Evolutionary conservation across 2,888 invertebrate species (phyloP).

Genomic region (Xestobium rufovillosum): DNA sequence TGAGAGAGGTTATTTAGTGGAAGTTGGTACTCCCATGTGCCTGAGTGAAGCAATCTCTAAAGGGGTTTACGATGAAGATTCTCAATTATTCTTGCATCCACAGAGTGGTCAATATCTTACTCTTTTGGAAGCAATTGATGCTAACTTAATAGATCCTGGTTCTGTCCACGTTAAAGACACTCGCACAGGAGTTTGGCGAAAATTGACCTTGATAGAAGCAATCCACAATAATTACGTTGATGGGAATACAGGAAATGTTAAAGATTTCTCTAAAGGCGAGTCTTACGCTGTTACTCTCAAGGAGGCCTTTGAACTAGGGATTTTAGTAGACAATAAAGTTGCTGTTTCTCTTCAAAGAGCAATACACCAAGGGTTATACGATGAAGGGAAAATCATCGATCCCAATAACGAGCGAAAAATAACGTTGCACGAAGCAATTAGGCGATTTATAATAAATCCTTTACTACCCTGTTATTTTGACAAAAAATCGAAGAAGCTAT

Average conservation of each 20-base stretch:
- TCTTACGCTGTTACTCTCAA: slow-evolving; percentile 62
- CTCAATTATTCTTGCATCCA: slow-evolving; percentile 78
- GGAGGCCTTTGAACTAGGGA: slow-evolving; percentile 71
- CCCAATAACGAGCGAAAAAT: slow-evolving; percentile 70
- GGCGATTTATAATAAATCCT: slow-evolving; percentile 73
- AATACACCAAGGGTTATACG: slow-evolving; percentile 79
- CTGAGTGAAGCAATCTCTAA: slow-evolving; percentile 76
- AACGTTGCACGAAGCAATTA: slow-evolving; percentile 75
- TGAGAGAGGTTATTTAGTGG: slow-evolving; percentile 73
- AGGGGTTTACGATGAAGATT: slow-evolving; percentile 68
- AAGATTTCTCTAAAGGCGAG: slow-evolving; percentile 55
- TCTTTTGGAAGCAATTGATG: slow-evolving; percentile 73
- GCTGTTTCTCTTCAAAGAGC: slow-evolving; percentile 77
- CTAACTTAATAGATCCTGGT: slow-evolving; percentile 74
- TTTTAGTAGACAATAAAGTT: slow-evolving; percentile 73
- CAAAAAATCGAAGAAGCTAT: slow-evolving; percentile 61
- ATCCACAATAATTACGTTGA: slow-evolving; percentile 69
- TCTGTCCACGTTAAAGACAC: slow-evolving; percentile 77
- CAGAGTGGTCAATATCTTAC: slow-evolving; percentile 69
- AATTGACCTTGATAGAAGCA: slow-evolving; percentile 71
- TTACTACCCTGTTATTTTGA: slow-evolving; percentile 75
- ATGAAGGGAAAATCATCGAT: slow-evolving; percentile 79
- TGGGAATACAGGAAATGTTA: slow-evolving; percentile 61
- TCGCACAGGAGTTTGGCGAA: slow-evolving; percentile 66
- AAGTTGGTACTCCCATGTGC: slow-evolving; percentile 73